These are phyloP conservation scores for human DNA, from an alignment of 2,113 vertebrate genomes.

Conservation along the genomic window GRCh38 chr2:142565001-142565500, in stretches of 20 bases:
- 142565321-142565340: neutral
- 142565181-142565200: neutral
- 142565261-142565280: neutral
- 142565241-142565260: neutral
- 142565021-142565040: neutral
- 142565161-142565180: neutral
- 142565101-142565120: neutral
- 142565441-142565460: neutral
- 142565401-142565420: neutral
- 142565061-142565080: neutral
- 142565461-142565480: slow-evolving; percentile 1
- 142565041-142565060: neutral
- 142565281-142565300: neutral
- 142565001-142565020: neutral
- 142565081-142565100: neutral
- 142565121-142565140: neutral
- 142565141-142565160: neutral
- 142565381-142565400: slow-evolving; percentile 4
- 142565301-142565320: neutral
- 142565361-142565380: neutral
- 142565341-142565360: neutral
- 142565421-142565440: neutral
- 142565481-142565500: neutral
- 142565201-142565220: neutral
- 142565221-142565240: neutral